Base-by-base conservation (phyloP, 2,113 vertebrate species). In the Entelurus aequoreus region DNA sequence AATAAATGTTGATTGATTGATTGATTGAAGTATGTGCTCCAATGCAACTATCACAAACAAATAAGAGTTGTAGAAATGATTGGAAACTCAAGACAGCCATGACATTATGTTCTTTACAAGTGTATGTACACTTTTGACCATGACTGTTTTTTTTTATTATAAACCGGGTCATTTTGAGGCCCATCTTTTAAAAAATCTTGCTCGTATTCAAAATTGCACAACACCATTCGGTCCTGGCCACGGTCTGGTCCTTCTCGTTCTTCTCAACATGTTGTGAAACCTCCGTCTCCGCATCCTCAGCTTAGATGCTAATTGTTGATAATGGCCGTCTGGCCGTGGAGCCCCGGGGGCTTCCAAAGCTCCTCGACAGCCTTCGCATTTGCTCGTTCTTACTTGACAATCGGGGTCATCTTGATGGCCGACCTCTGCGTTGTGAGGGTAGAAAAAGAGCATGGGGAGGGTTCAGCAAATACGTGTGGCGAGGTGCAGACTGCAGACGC, bases 321-420 rank as follows among this genome's bases (percentile, higher is more conserved):
- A 79, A 70, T 60, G 61, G 51, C 54, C 15, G 66, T 70, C 54
- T 67, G 68, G 49, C 53, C 47, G 19, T 63, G 2, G 10, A 48
- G 74, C 77, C 68, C 0, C 36, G 49, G 71, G 69, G 40, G 10
- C 42, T 66, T 16, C 44, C 46, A 74, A 74, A 61, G 65, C 63
- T 62, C 74, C 75, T 67, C 58, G 72, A 83, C 68, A 38, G 60
- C 78, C 69, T 81, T 74, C 69, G 70, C 73, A 36, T 80, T 64
- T 70, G 53, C 59, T 63, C 74, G 65, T 61, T 28, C 28, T 28
- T 12, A 62, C 77, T 66, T 78, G 68, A 81, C 80, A 81, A 80
- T 76, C 66, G 57, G 74, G 77, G 80, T 84, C 79, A 88, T 87
- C 82, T 84, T 58, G 76, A 77, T 68, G 72, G 46, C 62, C 77